Conservation (phyloP, 2,888 invertebrate genomes). For the Callyntrura sp. region DNA sequence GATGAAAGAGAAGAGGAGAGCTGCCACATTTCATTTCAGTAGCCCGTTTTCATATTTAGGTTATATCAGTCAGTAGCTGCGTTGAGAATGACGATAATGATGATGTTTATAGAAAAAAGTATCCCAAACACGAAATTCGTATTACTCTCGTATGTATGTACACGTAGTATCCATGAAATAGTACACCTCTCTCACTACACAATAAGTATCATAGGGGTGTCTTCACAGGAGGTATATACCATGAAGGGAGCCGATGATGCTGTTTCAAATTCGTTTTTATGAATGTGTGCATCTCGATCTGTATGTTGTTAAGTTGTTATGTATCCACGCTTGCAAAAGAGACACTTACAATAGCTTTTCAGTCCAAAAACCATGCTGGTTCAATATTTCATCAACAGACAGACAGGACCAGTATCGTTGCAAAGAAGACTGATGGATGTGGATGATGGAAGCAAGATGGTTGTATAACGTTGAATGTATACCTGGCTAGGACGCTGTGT, state of each 20-base stretch:
- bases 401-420: neutral
- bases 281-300: no score
- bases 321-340: no score
- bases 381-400: neutral
- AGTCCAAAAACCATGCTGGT: neutral
- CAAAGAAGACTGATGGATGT: neutral
- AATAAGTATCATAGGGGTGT: neutral
- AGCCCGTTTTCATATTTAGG: constrained; percentile 42
- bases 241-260: neutral
- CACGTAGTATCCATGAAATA: neutral
- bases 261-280: constrained; percentile 8
- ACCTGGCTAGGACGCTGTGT: neutral
- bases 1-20: neutral
- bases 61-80: constrained; percentile 22
- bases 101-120: neutral
- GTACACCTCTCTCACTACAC: no score
- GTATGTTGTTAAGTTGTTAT: no score
- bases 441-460: neutral
- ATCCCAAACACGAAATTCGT: constrained; percentile 1
- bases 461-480: neutral
- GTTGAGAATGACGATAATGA: neutral
- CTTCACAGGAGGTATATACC: neutral
- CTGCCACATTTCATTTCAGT: constrained; percentile 29
- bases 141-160: neutral
- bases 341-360: no score